Evolutionary conservation across 2,113 vertebrate species (phyloP).

Genomic region (Pangasianodon gigas): DNA sequence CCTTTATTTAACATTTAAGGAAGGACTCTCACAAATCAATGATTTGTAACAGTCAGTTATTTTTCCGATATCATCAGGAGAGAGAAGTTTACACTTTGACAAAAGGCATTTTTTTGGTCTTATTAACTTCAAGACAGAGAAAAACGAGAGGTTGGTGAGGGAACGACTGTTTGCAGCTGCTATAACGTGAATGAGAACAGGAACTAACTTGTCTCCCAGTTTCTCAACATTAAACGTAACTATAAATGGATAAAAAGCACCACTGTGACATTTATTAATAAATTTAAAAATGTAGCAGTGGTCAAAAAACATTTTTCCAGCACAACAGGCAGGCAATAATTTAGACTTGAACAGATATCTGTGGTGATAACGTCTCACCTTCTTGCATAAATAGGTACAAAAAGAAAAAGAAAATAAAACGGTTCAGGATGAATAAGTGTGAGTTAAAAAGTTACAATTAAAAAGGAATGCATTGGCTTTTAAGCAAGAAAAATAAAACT

Average conservation of each 20-base stretch:
- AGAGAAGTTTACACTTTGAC: background rate
- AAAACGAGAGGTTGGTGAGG: background rate
- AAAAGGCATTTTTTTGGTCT: no score
- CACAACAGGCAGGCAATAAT: background rate
- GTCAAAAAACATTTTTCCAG: background rate
- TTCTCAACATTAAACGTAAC: background rate
- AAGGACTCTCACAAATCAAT: background rate
- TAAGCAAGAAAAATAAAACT: background rate
- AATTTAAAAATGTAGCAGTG: background rate
- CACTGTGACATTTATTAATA: background rate
- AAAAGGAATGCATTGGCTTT: background rate
- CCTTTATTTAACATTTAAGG: background rate
- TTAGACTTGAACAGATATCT: background rate
- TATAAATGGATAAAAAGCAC: background rate
- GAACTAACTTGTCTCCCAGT: background rate
- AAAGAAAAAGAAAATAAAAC: background rate
- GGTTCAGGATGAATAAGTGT: background rate
- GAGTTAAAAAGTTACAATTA: background rate
- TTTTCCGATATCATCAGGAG: background rate
- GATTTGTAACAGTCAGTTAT: no score
- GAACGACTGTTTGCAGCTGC: background rate
- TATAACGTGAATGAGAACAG: background rate
- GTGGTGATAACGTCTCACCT: background rate
- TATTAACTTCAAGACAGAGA: background rate
- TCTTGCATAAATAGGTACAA: background rate